Base-by-base conservation (phyloP, 2,888 invertebrate species). In the Lomographa bimaculata region DNA sequence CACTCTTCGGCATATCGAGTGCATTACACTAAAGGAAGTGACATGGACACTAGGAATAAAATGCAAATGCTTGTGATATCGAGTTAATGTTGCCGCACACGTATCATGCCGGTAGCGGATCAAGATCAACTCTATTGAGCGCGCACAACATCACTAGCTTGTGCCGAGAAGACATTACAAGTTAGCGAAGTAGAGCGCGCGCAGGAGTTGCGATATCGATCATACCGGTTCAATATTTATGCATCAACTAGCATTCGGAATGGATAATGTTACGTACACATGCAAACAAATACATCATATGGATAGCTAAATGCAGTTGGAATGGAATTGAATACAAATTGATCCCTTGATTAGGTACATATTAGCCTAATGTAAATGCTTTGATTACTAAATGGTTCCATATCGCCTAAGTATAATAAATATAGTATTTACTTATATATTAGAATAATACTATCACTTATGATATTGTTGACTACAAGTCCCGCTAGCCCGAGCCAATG, bases 1-100 rank as follows among this genome's bases (percentile, higher is more conserved):
- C 85, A 86, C 87, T 86, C 87, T 76, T 82, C 86, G 86, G 87
- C 86, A 81, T 77, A 72, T 77, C 56, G 78, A 81, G 85, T 87
- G 85, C 82, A 75, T 69, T 70, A 71, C 67, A 78, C 84, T 84
- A 86, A 51, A 69, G 81, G 77, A 74, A 73, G 75, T 83, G 82
- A 69, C 60, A 67, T 74, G 83, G 84, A 74, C 64, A 70, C 73
- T 74, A 76, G 87, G 84, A 74, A 67, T 50, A 61, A 41, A 63
- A 40, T 34, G 50, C 39, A 50, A 44, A 56, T 53, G 47, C 49
- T 27, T 7, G 23, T 21, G 35, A 32, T 32, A 42, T 40, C 25
- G 24, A 29, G 14, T 14, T 2, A 14, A 14, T n/a, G n/a, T n/a
- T n/a, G n/a, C n/a, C n/a, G n/a, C n/a, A n/a, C n/a, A n/a, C 14